Evolutionary conservation across 2,797 vertebrate genomes (phyloP).

Genomic region (Peromyscus aztecus): DNA sequence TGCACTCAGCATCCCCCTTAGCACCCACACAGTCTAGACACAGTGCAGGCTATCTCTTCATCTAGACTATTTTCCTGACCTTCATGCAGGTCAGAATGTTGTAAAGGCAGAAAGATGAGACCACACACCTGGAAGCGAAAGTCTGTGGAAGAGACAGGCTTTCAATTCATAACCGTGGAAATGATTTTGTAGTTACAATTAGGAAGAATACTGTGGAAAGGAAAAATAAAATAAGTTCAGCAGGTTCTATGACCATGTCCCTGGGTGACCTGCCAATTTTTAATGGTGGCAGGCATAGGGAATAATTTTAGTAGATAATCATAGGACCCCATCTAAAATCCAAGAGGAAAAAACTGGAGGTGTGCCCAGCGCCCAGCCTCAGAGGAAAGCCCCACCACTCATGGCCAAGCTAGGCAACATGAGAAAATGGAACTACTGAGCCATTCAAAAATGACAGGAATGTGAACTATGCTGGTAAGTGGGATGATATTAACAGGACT

Average conservation of each 20-base stretch:
- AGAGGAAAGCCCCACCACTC: neutral
- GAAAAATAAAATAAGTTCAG: neutral
- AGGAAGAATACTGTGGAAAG: neutral
- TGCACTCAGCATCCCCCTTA: neutral
- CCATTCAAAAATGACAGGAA: constrained; percentile 76
- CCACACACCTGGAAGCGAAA: neutral
- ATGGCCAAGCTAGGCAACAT: neutral
- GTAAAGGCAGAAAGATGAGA: neutral
- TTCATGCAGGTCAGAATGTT: neutral
- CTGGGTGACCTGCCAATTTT: neutral
- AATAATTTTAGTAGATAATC: neutral
- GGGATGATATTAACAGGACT: constrained; percentile 43
- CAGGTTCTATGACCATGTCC: neutral
- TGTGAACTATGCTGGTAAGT: constrained; percentile 72
- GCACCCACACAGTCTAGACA: neutral
- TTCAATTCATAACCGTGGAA: neutral
- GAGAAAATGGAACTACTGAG: constrained; percentile 52
- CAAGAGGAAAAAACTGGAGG: neutral
- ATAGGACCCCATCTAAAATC: neutral
- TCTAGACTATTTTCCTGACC: neutral
- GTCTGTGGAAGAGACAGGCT: neutral
- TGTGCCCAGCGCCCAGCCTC: constrained; percentile 3
- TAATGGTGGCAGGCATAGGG: neutral
- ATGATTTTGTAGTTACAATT: neutral
- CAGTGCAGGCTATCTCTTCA: neutral